These are phyloP conservation scores for Venturia canescens DNA, from an alignment of 1,140 invertebrate genomes.

Conservation along the genomic window DNA sequence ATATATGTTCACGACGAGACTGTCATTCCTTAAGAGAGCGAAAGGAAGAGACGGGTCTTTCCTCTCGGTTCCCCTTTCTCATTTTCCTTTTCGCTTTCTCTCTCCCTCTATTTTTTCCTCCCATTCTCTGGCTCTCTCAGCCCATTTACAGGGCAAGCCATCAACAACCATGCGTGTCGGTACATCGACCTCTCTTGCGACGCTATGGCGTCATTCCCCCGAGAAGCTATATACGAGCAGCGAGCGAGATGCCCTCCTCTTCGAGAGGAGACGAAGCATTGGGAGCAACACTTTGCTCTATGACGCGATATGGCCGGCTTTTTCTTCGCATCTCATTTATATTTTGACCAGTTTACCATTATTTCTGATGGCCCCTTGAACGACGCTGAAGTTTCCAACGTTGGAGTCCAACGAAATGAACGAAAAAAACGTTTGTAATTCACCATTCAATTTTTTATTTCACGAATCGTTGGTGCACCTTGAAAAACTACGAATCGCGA, in stretches of 20 bases:
- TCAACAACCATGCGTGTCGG: constrained; percentile 73
- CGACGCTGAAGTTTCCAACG: too few species aligned
- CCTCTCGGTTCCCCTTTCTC: not conserved
- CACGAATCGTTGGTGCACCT: too few species aligned
- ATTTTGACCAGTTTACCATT: constrained; percentile 47
- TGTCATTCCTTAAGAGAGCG: too few species aligned
- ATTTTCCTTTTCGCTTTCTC: constrained; percentile 4
- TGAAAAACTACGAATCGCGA: too few species aligned
- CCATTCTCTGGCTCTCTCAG: constrained; percentile 51
- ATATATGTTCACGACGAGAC: not conserved
- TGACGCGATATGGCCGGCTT: constrained; percentile 51
- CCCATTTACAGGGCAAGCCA: not conserved
- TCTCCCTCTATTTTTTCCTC: constrained; percentile 40
- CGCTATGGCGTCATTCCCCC: constrained; percentile 62
- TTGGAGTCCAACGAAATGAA: too few species aligned
- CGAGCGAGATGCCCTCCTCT: not conserved
- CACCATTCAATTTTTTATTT: too few species aligned
- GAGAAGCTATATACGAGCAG: constrained; percentile 59
- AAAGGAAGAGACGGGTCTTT: not conserved
- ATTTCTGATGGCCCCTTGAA: too few species aligned
- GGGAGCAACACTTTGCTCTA: not conserved
- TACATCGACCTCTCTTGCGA: constrained; percentile 69
- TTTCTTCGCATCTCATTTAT: constrained; percentile 28
- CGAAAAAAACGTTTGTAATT: too few species aligned
- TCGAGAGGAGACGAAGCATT: not conserved